Evolutionary conservation across 2,888 invertebrate genomes (phyloP), one percentile per base, ranked within the genome.

Genomic region (Osmoderma eremita): DNA sequence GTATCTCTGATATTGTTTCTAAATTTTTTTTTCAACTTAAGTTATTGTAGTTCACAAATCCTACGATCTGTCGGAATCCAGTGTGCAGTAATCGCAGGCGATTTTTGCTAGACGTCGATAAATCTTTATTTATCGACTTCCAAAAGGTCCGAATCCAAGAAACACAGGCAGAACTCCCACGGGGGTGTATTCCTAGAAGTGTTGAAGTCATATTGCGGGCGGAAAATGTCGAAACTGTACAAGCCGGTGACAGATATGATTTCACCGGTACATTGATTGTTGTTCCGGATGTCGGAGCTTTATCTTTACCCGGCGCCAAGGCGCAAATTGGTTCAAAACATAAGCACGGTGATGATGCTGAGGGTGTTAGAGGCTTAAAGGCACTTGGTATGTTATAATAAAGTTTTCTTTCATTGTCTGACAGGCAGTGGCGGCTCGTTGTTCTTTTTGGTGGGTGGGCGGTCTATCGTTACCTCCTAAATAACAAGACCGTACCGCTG

Each of bases 91-190:
- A 99, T 81, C 87, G 98, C 12, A 86, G 92, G 0, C 87, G 94
- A 30, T 99, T 99, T 80, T 88, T 91, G 86, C 83, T 99, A 70
- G 95, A 98, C 77, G 90, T 96, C 5, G 95, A 97, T 82, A 95
- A 95, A 80, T 97, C 97, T 0, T 84, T 90, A 18, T 99, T 99
- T 83, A 92, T 98, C 0, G 99, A 99, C 83, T 99, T 99, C 81
- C 99, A 99, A 84, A 99, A 98, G 85, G 80, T 91, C 2, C 88
- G 98, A 64, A 93, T 99, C 72, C 99, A 99, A 81, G 99, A 99
- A 84, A 96, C 96, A 0, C 99, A 99, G 82, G 91, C 95, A 0
- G 99, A 99, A 81, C 83, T 99, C 36, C 99, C 99, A 0, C 84
- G 98, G 50, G 99, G 99, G 2, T 94, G 95, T 77, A 97, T 99